Evolutionary conservation across 2,888 invertebrate species (phyloP).

Genomic region (Lucinisca nassula): DNA sequence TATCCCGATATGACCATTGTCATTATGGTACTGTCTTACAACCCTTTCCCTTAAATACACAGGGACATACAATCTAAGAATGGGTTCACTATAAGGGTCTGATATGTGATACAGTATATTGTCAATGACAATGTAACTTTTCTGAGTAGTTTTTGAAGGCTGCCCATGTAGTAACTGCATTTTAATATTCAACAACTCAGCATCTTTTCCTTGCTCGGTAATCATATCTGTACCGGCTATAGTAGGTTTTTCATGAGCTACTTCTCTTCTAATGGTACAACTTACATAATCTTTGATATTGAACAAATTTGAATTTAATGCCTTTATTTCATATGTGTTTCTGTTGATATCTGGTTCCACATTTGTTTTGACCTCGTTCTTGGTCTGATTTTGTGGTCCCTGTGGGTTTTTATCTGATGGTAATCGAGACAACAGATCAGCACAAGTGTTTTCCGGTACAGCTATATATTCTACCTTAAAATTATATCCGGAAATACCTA

Average conservation of each 20-base stretch:
- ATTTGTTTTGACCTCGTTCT: no score
- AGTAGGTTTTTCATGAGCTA: neutral
- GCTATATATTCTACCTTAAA: constrained; percentile 48
- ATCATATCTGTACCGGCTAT: neutral
- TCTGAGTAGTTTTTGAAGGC: neutral
- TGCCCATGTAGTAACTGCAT: neutral
- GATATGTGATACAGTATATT: constrained; percentile 32
- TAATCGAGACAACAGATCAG: constrained; percentile 42
- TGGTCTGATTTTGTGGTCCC: neutral
- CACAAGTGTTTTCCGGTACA: constrained; percentile 30
- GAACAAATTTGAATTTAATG: neutral
- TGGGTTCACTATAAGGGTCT: constrained; percentile 33
- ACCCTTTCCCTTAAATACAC: neutral
- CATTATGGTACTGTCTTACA: constrained; percentile 30
- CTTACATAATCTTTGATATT: neutral
- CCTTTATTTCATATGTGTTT: neutral
- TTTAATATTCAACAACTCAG: neutral
- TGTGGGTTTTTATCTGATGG: neutral
- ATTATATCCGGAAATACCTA: constrained; percentile 47
- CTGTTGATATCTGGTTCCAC: neutral
- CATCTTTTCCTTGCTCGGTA: neutral
- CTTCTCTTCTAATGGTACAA: neutral
- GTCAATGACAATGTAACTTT: constrained; percentile 19
- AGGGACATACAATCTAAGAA: constrained; percentile 16
- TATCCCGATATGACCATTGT: constrained; percentile 35